Evolutionary conservation across 30 jellyfish, hydroid and myxozoan species (phyloP).

Genomic region (Turritopsis dohrnii): DNA sequence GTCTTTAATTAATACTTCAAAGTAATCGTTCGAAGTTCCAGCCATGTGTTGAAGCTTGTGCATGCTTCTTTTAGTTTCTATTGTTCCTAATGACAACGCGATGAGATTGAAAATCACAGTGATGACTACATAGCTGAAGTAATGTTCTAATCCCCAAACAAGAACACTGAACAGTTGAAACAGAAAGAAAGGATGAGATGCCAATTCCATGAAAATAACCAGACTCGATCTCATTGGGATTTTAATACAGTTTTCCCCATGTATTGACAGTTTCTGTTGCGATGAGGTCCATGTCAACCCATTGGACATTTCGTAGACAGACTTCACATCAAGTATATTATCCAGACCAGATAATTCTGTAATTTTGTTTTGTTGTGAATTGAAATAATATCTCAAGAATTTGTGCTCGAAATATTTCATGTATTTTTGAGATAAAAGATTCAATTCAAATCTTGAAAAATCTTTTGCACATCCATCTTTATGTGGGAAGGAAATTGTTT

Average conservation of each 20-base stretch:
- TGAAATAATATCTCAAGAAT: slow-evolving; percentile 19
- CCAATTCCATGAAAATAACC: neutral
- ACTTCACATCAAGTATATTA: neutral
- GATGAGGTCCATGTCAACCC: slow-evolving; percentile 4
- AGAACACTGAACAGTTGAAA: slow-evolving; percentile 28
- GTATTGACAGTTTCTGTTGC: neutral
- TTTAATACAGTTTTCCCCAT: slow-evolving; percentile 19
- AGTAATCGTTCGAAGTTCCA: neutral
- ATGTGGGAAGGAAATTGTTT: neutral
- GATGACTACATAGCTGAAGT: slow-evolving; percentile 8
- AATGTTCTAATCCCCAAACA: slow-evolving; percentile 27
- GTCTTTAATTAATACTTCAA: neutral
- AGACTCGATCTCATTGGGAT: slow-evolving; percentile 20
- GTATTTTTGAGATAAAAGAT: neutral
- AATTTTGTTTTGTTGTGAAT: neutral
- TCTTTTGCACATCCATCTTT: slow-evolving; percentile 1
- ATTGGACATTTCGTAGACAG: neutral
- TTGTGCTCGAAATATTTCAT: slow-evolving; percentile 21
- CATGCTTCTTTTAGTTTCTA: slow-evolving; percentile 6
- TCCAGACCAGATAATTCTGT: slow-evolving; percentile 19
- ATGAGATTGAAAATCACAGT: slow-evolving; percentile 6
- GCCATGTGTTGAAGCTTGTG: slow-evolving; percentile 23
- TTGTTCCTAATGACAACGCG: neutral
- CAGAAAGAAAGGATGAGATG: slow-evolving; percentile 26
- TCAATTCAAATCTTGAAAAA: slow-evolving; percentile 14